These are phyloP conservation scores for Tragelaphus scriptus DNA, from an alignment of 2,113 vertebrate species.

Conservation along the genomic window DNA sequence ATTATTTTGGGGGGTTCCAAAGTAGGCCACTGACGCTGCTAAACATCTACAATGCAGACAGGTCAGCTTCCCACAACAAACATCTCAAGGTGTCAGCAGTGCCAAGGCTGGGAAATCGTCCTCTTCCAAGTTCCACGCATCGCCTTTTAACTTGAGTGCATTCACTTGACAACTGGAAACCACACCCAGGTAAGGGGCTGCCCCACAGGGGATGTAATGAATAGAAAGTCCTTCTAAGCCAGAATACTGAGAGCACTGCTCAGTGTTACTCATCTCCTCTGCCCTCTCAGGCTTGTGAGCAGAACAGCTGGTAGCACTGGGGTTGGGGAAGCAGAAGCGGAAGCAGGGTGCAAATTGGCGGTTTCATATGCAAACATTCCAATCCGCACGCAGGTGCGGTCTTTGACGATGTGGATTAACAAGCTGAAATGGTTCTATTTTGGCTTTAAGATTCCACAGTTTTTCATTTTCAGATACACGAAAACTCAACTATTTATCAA, in stretches of 20 bases:
- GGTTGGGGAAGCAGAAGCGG: constrained; percentile 22
- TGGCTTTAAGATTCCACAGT: constrained; percentile 17
- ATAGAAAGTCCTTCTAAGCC: background rate
- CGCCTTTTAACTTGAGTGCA: background rate
- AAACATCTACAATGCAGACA: background rate
- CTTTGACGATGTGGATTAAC: background rate
- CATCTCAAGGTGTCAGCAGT: background rate
- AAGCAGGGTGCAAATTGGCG: constrained; percentile 53
- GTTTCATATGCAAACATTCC: constrained; percentile 53
- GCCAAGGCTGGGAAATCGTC: background rate
- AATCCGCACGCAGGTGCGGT: background rate
- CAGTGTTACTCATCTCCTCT: constrained; percentile 27
- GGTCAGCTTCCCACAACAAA: background rate
- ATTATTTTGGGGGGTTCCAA: background rate
- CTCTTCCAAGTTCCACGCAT: background rate
- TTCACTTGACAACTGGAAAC: background rate
- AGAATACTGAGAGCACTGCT: background rate
- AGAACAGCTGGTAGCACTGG: background rate
- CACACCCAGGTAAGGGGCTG: background rate
- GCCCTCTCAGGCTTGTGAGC: background rate
- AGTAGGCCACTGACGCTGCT: background rate
- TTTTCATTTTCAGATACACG: background rate
- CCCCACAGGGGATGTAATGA: background rate
- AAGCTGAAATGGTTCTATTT: background rate
- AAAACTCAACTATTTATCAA: background rate